A percentile compares a stretch with the other conserved stretches of the same genome.
Evolutionary conservation across 2,888 invertebrate genomes (phyloP).

Genomic region (Pseudococcus jackbeardsleyi): DNA sequence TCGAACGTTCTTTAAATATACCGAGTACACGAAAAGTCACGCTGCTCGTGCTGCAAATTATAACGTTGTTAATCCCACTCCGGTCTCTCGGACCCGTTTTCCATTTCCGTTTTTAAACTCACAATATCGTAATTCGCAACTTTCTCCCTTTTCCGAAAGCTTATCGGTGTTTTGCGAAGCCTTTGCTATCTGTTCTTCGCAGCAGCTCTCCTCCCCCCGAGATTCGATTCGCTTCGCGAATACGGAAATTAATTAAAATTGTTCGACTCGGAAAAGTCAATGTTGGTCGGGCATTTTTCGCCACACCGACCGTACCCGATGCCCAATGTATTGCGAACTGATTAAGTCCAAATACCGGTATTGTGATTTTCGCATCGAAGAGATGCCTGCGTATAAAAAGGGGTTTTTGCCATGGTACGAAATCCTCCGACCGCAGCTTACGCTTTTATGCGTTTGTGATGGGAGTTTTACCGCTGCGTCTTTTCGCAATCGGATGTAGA

Average conservation of each 20-base stretch:
- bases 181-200: background rate
- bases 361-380: too few relatives aligned
- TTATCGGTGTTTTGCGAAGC: constrained; percentile 6
- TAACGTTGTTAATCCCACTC: background rate
- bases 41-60: background rate
- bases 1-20: background rate
- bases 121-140: background rate
- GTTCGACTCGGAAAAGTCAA: background rate
- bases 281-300: background rate
- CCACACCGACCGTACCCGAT: too few relatives aligned
- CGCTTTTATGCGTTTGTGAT: too few relatives aligned
- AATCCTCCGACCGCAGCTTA: too few relatives aligned
- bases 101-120: constrained; percentile 13
- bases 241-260: constrained; percentile 22
- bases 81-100: background rate
- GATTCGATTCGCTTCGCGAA: background rate
- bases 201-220: background rate
- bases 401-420: too few relatives aligned
- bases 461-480: too few relatives aligned
- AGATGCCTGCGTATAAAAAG: too few relatives aligned
- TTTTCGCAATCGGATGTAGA: too few relatives aligned
- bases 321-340: too few relatives aligned
- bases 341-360: too few relatives aligned
- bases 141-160: background rate
- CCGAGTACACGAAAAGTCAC: background rate